These are phyloP conservation scores for Leptodactylus fuscus DNA, from an alignment of 2,113 vertebrate genomes.

Conservation along the genomic window DNA sequence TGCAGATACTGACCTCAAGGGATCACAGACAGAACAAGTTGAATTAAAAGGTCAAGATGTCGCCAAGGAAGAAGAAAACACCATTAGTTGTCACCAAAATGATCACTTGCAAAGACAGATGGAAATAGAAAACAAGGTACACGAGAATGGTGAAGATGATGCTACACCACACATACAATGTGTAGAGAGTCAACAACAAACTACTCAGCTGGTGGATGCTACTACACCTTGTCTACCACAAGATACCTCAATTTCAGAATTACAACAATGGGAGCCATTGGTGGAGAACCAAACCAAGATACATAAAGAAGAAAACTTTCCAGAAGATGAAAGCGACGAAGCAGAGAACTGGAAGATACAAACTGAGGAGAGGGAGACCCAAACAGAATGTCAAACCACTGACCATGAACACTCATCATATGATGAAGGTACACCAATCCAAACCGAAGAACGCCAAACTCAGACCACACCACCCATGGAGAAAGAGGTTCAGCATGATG, in stretches of 20 bases:
- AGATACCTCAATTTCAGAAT: not conserved
- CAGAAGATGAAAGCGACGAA: not conserved
- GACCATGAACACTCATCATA: not conserved
- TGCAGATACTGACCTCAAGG: not conserved
- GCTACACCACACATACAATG: not conserved
- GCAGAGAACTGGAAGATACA: not conserved
- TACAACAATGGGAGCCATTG: not conserved
- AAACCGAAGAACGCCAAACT: slow-evolving; percentile 37
- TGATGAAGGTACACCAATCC: slow-evolving; percentile 15
- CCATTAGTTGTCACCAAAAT: not conserved
- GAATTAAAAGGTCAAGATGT: not conserved
- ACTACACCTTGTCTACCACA: not conserved
- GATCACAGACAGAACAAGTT: too few relatives aligned
- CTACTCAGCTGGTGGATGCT: not conserved
- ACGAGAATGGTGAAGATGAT: not conserved
- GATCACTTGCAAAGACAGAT: not conserved
- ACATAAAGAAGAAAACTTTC: not conserved
- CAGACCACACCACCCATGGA: slow-evolving; percentile 34
- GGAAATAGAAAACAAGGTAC: not conserved
- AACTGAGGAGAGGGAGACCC: slow-evolving; percentile 33
- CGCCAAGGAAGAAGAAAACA: not conserved
- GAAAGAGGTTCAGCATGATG: slow-evolving; percentile 21
- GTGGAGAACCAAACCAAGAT: not conserved
- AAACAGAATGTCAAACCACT: slow-evolving; percentile 10
- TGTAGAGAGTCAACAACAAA: not conserved